These are phyloP conservation scores for Eclectus roratus DNA, from an alignment of 2,113 vertebrate species.

Conservation along the genomic window DNA sequence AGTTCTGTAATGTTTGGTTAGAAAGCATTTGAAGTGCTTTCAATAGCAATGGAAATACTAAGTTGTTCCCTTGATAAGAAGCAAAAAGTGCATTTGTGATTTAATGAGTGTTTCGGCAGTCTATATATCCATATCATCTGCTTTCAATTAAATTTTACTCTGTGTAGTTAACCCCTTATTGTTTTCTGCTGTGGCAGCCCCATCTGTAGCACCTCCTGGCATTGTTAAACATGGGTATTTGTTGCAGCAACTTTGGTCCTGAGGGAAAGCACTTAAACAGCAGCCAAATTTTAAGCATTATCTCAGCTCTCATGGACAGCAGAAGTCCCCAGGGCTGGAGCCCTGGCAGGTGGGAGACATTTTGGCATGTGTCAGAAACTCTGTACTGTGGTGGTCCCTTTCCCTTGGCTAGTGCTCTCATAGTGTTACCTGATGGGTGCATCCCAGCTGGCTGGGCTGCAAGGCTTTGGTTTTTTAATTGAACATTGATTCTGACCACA, in stretches of 20 bases:
- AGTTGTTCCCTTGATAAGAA: background rate
- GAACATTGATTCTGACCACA: background rate
- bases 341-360: background rate
- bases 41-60: background rate
- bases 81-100: background rate
- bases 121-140: background rate
- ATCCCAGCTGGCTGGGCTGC: background rate
- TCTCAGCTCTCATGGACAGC: background rate
- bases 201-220: background rate
- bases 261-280: background rate
- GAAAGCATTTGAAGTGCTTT: conserved; percentile 58
- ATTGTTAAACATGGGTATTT: accelerated
- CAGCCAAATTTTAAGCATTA: background rate
- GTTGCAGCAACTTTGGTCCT: background rate
- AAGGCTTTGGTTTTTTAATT: background rate
- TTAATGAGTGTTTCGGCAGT: background rate
- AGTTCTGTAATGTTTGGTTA: conserved; percentile 19
- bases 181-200: background rate
- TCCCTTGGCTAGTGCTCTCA: accelerated
- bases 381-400: background rate
- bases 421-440: background rate
- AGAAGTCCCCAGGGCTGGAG: background rate
- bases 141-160: background rate
- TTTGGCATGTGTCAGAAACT: background rate
- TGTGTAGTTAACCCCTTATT: background rate